Evolutionary conservation across 2,888 invertebrate genomes (phyloP).

Genomic region (Sinotaia quadrata): DNA sequence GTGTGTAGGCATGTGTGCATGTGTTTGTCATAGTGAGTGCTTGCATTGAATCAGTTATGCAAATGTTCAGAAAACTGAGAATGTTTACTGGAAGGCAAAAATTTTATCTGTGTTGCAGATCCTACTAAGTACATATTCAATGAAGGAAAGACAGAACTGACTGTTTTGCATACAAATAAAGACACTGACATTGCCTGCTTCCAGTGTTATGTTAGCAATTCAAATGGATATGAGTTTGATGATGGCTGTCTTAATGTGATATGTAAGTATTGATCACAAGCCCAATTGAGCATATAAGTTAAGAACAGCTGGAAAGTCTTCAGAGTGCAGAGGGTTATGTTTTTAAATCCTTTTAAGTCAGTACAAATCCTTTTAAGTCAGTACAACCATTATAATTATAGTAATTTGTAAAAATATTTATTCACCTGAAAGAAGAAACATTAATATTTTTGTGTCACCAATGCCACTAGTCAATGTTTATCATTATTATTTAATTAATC

Average conservation of each 20-base stretch:
- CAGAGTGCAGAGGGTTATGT: neutral
- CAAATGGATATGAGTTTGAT: conserved; percentile 24
- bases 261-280: conserved; percentile 28
- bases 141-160: conserved; percentile 9
- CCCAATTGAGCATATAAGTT: neutral
- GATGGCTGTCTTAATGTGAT: conserved; percentile 42
- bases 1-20: no score
- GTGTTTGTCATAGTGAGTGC: no score
- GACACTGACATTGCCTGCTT: conserved; percentile 35
- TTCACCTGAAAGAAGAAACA: no score
- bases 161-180: conserved; percentile 27
- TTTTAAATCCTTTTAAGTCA: no score
- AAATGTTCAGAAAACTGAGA: neutral
- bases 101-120: conserved; percentile 15
- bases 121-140: conserved; percentile 23
- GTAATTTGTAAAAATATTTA: no score
- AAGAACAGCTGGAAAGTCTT: no score
- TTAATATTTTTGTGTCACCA: no score
- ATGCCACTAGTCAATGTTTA: no score
- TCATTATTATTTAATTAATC: no score
- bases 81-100: neutral
- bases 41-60: neutral
- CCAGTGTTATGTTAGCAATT: conserved; percentile 34
- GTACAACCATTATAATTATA: no score
- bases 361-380: neutral